phyloP scores from a whole-genome alignment of 2,113 vertebrate species.

The Chascanopsetta lugubris region DNA sequence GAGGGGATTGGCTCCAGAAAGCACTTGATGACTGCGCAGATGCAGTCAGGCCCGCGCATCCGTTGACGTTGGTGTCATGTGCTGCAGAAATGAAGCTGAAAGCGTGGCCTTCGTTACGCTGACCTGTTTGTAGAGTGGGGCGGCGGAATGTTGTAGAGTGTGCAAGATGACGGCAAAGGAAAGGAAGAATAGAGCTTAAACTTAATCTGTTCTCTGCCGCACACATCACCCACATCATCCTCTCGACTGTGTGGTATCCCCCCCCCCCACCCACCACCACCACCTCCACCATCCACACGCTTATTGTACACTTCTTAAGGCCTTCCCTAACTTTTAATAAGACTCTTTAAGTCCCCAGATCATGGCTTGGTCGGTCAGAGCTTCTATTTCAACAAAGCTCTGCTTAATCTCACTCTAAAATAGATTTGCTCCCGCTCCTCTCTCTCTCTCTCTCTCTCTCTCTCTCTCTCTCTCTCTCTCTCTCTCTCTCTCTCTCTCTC shows the following conservation, averaged over 20 bases:
- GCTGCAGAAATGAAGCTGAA: slow-evolving; percentile 71
- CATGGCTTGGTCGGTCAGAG: slow-evolving; percentile 66
- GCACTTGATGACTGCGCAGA: slow-evolving; percentile 7
- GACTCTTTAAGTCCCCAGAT: slow-evolving; percentile 76
- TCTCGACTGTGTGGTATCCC: slow-evolving; percentile 15
- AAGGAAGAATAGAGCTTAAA: slow-evolving; percentile 54
- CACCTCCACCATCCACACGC: too few relatives aligned
- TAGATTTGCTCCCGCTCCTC: slow-evolving; percentile 50
- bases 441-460: slow-evolving; percentile 1
- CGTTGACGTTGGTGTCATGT: neutral
- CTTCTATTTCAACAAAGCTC: slow-evolving; percentile 66
- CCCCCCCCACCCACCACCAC: slow-evolving; percentile 9
- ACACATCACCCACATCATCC: slow-evolving; percentile 49
- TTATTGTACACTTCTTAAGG: slow-evolving; percentile 71
- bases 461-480: slow-evolving; percentile 41
- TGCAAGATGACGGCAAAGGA: slow-evolving; percentile 10
- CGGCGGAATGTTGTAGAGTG: slow-evolving; percentile 5
- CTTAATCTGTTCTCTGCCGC: slow-evolving; percentile 44
- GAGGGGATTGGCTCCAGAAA: slow-evolving; percentile 24
- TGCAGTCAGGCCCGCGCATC: neutral
- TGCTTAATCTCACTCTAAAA: slow-evolving; percentile 70
- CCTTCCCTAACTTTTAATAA: slow-evolving; percentile 79
- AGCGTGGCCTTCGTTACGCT: slow-evolving; percentile 72
- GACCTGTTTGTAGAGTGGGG: slow-evolving; percentile 66
- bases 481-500: slow-evolving; percentile 11